Evolutionary conservation across 2,888 invertebrate genomes (phyloP).

Genomic region (Melanostoma mellinum): DNA sequence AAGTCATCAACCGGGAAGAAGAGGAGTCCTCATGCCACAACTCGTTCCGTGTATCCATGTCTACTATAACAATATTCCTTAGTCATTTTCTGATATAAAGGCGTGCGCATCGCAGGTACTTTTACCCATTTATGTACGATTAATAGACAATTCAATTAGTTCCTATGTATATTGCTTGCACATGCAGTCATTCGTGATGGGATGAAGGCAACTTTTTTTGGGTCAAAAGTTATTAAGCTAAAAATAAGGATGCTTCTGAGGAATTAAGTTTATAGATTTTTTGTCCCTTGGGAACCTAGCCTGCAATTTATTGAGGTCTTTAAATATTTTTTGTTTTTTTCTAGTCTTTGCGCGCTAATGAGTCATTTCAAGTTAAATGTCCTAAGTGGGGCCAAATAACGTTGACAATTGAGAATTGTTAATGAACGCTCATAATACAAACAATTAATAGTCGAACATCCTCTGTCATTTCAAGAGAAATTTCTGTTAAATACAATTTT

Average conservation of each 20-base stretch:
- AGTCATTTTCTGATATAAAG: slow-evolving; percentile 28
- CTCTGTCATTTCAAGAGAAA: slow-evolving; percentile 23
- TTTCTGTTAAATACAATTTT: slow-evolving; percentile 1
- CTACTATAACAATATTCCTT: slow-evolving; percentile 22
- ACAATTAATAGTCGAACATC: slow-evolving; percentile 23
- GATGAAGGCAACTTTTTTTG: not conserved
- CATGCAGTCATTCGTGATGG: slow-evolving; percentile 9
- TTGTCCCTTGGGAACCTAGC: too few species aligned
- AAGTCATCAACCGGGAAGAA: slow-evolving; percentile 47
- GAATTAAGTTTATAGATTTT: not conserved
- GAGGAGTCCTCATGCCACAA: slow-evolving; percentile 11
- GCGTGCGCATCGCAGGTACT: slow-evolving; percentile 52
- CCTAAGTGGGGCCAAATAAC: slow-evolving; percentile 10
- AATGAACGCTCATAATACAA: slow-evolving; percentile 13
- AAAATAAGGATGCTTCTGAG: slow-evolving; percentile 8
- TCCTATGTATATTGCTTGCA: slow-evolving; percentile 16
- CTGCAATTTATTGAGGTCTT: too few species aligned
- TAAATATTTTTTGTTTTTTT: too few species aligned
- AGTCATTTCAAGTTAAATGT: slow-evolving; percentile 1
- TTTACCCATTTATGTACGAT: slow-evolving; percentile 55
- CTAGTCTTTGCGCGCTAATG: not conserved
- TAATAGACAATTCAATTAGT: slow-evolving; percentile 61
- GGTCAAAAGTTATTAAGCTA: slow-evolving; percentile 47
- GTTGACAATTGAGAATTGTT: slow-evolving; percentile 9
- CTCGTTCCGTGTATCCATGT: not conserved